Percentiles rank a stretch among this genome's conserved stretches.
phyloP scores from a whole-genome alignment of 2,113 vertebrate species.

The Heptranchias perlo region DNA sequence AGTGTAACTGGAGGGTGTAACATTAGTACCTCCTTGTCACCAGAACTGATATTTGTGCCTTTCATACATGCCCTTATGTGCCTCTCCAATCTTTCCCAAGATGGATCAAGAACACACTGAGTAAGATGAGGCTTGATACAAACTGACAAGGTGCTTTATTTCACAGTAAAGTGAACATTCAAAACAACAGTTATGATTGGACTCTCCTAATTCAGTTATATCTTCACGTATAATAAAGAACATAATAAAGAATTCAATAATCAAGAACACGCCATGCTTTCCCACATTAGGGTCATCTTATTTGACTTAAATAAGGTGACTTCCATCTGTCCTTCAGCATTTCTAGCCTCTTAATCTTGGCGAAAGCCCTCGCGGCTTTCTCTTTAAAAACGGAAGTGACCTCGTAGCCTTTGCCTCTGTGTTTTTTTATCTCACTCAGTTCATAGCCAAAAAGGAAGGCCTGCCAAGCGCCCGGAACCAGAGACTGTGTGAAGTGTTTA shows the following conservation, averaged over 20 bases:
- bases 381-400: not conserved
- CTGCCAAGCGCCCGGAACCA: not conserved
- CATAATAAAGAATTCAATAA: not conserved
- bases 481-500: not conserved
- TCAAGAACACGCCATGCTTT: too few relatives aligned
- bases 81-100: not conserved
- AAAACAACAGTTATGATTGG: not conserved
- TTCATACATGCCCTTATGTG: not conserved
- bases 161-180: not conserved
- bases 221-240: not conserved
- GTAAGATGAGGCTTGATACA: not conserved
- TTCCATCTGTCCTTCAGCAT: not conserved
- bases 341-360: not conserved
- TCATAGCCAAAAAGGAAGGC: not conserved
- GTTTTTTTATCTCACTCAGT: not conserved
- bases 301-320: not conserved
- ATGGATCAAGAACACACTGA: not conserved
- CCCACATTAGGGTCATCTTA: not conserved
- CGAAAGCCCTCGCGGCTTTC: not conserved
- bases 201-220: not conserved
- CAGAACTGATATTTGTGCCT: not conserved
- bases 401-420: not conserved
- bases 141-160: not conserved
- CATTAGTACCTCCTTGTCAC: not conserved
- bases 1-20: not conserved